A percentile compares a stretch with the other conserved stretches of the same genome.
phyloP scores from a whole-genome alignment of 1,140 invertebrate species.

The Drosophila gunungcola region DNA sequence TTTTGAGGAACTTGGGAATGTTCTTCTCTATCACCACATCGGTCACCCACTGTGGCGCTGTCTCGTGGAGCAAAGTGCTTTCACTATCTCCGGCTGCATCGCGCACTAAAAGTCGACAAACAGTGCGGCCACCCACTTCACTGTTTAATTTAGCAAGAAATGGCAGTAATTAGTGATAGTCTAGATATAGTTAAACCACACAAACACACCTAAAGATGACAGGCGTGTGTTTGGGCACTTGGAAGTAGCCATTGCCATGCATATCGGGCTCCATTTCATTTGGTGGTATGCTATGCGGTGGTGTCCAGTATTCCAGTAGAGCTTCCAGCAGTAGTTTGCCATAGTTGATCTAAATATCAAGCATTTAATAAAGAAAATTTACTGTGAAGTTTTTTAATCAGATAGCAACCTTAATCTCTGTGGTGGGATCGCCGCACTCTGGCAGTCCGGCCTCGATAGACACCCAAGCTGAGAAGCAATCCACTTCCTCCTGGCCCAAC shows the following conservation, averaged over 20 bases:
- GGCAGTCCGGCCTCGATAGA: constrained; percentile 96
- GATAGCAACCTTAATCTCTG: constrained; percentile 88
- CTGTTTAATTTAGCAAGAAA: constrained; percentile 85
- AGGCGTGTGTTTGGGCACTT: constrained; percentile 97
- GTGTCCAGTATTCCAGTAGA: constrained; percentile 97
- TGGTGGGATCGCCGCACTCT: constrained; percentile 89
- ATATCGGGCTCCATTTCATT: constrained; percentile 88
- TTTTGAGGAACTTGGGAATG: constrained; percentile 98
- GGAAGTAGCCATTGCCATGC: constrained; percentile 94
- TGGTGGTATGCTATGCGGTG: constrained; percentile 86
- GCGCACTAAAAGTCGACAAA: constrained; percentile 91
- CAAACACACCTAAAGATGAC: constrained; percentile 94
- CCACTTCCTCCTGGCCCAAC: constrained; percentile 97
- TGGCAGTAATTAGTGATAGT: neutral
- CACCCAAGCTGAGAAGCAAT: constrained; percentile 99
- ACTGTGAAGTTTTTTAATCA: neutral
- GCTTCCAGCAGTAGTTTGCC: constrained; percentile 97
- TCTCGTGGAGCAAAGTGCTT: constrained; percentile 95
- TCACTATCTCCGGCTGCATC: constrained; percentile 99
- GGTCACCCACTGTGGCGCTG: constrained; percentile 97
- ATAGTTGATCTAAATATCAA: constrained; percentile 93
- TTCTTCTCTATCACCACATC: constrained; percentile 98
- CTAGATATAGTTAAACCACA: neutral
- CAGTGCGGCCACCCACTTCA: constrained; percentile 96
- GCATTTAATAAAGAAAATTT: neutral